Percentiles rank a stretch among this genome's conserved stretches.
Conservation (phyloP, 2,888 invertebrate species). For the Bellardia bayeri region DNA sequence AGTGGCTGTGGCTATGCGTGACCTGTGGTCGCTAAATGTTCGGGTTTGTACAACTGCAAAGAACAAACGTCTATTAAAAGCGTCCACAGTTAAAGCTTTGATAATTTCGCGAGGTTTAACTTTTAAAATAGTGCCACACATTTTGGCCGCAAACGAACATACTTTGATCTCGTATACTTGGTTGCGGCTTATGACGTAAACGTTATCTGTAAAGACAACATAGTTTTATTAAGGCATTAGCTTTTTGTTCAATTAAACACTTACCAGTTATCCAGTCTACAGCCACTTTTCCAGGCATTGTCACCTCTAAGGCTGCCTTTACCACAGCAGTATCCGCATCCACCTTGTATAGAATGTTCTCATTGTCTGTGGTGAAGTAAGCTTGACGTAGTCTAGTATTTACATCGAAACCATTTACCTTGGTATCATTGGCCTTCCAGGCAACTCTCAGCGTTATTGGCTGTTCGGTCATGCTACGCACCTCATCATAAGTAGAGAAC, state of each 20-base stretch:
- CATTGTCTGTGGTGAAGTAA: conserved; percentile 85
- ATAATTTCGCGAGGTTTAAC: conserved; percentile 85
- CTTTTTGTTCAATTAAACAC: background rate
- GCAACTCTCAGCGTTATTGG: conserved; percentile 81
- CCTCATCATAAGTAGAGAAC: conserved; percentile 86
- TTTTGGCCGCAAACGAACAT: conserved; percentile 85
- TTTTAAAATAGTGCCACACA: conserved; percentile 86
- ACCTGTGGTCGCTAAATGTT: conserved; percentile 84
- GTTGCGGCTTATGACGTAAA: conserved; percentile 87
- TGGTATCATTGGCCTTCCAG: conserved; percentile 84
- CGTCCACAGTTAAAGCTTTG: conserved; percentile 88
- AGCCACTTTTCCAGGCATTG: conserved; percentile 86
- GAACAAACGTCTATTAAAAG: conserved; percentile 86
- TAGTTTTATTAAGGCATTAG: background rate
- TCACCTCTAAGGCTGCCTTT: conserved; percentile 82
- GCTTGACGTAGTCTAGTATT: conserved; percentile 83
- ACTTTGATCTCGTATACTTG: conserved; percentile 84
- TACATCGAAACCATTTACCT: conserved; percentile 86
- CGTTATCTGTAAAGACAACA: conserved; percentile 83
- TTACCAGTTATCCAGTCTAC: conserved; percentile 89
- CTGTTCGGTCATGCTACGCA: conserved; percentile 85
- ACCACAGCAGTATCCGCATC: conserved; percentile 80
- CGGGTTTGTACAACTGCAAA: conserved; percentile 85
- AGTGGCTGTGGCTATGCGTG: conserved; percentile 85
- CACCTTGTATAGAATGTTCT: conserved; percentile 84